phyloP scores from a whole-genome alignment of 53 echinoderm and acorn worm species.

The Holothuria scabra region DNA sequence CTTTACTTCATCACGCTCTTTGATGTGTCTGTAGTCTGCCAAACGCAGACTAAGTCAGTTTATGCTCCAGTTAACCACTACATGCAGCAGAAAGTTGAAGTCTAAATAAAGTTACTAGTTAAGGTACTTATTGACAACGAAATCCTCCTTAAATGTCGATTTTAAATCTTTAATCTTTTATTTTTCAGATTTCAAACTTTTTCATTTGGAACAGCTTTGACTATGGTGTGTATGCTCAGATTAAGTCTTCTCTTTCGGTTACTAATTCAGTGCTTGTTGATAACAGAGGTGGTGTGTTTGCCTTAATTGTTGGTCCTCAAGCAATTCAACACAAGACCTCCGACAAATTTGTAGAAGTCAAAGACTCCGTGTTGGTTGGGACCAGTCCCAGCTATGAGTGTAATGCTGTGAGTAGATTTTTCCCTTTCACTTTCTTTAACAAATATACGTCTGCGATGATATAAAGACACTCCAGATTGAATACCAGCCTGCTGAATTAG shows the following conservation, averaged over 20 bases:
- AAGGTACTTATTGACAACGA: too few relatives aligned
- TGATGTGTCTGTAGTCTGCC: too few relatives aligned
- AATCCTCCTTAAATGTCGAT: too few relatives aligned
- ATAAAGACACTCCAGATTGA: too few relatives aligned
- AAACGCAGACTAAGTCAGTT: too few relatives aligned
- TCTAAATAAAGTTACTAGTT: too few relatives aligned
- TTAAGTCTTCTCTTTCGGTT: constrained; percentile 55
- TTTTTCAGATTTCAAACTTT: constrained; percentile 68
- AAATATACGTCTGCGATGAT: too few relatives aligned
- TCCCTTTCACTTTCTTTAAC: too few relatives aligned
- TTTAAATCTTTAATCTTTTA: not conserved
- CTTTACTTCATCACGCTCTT: too few relatives aligned
- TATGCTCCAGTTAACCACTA: too few relatives aligned
- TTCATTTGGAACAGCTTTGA: constrained; percentile 82
- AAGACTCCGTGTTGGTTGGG: constrained; percentile 76
- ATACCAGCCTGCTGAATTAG: too few relatives aligned
- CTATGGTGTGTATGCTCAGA: constrained; percentile 76
- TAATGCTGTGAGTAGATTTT: constrained; percentile 31
- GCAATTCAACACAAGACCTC: constrained; percentile 72
- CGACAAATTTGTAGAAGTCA: constrained; percentile 71
- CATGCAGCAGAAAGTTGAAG: too few relatives aligned
- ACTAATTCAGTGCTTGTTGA: constrained; percentile 71
- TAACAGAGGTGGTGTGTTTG: constrained; percentile 75
- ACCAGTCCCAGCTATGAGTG: constrained; percentile 84
- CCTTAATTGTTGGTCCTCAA: constrained; percentile 60